Base-by-base conservation (phyloP, 1,140 invertebrate species). In the Olivierus martensii region DNA sequence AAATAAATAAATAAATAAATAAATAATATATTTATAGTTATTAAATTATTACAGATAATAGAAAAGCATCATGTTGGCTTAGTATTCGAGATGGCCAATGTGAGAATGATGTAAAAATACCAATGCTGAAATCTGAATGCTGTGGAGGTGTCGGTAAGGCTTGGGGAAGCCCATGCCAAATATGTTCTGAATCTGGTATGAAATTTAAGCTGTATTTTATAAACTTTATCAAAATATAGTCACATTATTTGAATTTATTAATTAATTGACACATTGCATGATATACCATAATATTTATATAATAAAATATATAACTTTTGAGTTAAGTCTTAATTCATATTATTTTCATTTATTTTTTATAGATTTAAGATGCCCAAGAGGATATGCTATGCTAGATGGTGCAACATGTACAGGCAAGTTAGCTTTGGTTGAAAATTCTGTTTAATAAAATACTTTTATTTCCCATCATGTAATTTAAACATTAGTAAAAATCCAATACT, bases 141-240 rank as follows among this genome's bases (percentile, higher is more conserved):
- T 92, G 88, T 69, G 87, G 84, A 62, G 84, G 84, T n/a, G 77
- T 90, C 15, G 87, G 88, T 0, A 75, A 84, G 43, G 87, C 86
- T 15, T 92, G 87, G 88, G 88, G 88, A 4, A 88, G 85, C 59
- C 88, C 88, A 0, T 91, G 87, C 67, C 80, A 84, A 65, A 67
- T 77, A 28, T 88, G 84, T 62, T 78, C 55, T 19, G 55, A 47
- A 43, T 19, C 46, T 44, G 51, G 56, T 47, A 41, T 35, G n/a
- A 14, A 12, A 12, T 39, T 39, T n/a, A n/a, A n/a, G n/a, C n/a
- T n/a, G n/a, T n/a, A n/a, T n/a, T n/a, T n/a, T n/a, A n/a, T n/a
- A n/a, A n/a, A n/a, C n/a, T n/a, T n/a, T n/a, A n/a, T n/a, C n/a
- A n/a, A n/a, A n/a, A n/a, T n/a, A n/a, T n/a, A n/a, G n/a, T n/a